Base-by-base conservation (phyloP, 2,113 vertebrate genomes). In the Brienomyrus brachyistius region DNA sequence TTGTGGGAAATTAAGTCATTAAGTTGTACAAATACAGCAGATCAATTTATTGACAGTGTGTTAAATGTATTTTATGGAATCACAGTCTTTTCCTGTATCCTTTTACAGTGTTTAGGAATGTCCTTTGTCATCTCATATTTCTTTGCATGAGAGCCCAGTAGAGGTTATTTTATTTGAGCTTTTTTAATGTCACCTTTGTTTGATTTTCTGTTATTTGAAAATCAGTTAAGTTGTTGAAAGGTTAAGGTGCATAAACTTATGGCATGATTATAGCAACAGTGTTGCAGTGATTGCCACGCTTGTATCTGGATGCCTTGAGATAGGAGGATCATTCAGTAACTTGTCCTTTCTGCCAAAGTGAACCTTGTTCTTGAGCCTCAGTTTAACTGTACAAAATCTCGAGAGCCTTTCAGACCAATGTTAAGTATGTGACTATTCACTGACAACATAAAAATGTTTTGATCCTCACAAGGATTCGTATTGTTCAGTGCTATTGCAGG, bases 41-140 rank as follows among this genome's bases (percentile, higher is more conserved):
- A 54, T 89, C 52, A 82, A 85, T n/a, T 89, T 51, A 85, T 89
- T 21, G 80, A 89, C 50, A 43, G 56, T 82, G 51, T 59, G 88
- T 47, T 84, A 40, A 80, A 47, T 45, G 35, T 27, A 6, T 83
- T 83, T 84, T 56, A 84, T 89, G 51, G 51, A 83, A 83, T 89
- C 88, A 56, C 50, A 23, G 70, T 48, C 43, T 27, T 83, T 15
- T 45, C 35, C 51, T 15, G 10, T 51, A 83, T 31, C 50, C 17
- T 52, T 89, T 35, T n/a, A n/a, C 50, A 10, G 45, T 47, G 77
- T 83, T 23, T 45, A 47, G 45, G 88, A 70, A 45, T 83, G 77
- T 51, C 56, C 35, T n/a, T 51, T 83, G 56, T 48, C 31, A 31
- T 27, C 27, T 83, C 27, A 82, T 82, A 17, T 52, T 40, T 80